Percentiles rank a stretch among this genome's conserved stretches.
Evolutionary conservation across 2,797 vertebrate genomes (phyloP).

Genomic region (Clarias platycephalus): DNA sequence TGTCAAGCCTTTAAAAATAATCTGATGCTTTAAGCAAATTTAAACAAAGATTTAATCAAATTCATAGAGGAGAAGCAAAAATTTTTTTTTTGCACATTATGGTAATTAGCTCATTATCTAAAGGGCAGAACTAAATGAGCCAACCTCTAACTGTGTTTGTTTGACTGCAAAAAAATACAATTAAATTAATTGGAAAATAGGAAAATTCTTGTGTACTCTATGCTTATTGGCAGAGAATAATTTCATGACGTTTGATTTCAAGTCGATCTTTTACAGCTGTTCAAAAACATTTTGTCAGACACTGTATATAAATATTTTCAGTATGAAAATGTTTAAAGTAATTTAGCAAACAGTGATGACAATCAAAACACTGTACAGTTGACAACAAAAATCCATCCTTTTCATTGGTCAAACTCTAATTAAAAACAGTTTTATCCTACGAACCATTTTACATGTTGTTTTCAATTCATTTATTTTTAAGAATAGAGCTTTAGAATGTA

Average conservation of each 20-base stretch:
- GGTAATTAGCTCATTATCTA: neutral
- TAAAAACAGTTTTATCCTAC: slow-evolving; percentile 18
- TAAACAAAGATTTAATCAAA: neutral
- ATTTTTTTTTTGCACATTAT: neutral
- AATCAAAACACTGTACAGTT: slow-evolving; percentile 15
- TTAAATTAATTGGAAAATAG: neutral
- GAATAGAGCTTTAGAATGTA: slow-evolving; percentile 41
- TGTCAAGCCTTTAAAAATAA: neutral
- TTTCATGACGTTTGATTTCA: slow-evolving; percentile 3
- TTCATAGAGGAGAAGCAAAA: neutral
- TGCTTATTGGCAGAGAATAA: slow-evolving; percentile 12
- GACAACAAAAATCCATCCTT: neutral
- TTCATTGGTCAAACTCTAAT: slow-evolving; percentile 68
- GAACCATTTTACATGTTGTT: slow-evolving; percentile 40
- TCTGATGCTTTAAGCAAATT: slow-evolving; percentile 6
- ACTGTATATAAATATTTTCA: slow-evolving; percentile 32
- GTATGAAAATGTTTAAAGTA: slow-evolving; percentile 39
- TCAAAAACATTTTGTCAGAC: slow-evolving; percentile 5
- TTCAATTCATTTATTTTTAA: slow-evolving; percentile 41
- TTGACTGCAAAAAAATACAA: neutral
- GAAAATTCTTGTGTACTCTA: neutral
- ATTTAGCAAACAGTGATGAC: slow-evolving; percentile 55
- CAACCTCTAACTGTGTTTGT: neutral
- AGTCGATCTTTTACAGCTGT: slow-evolving; percentile 9
- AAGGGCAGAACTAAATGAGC: neutral